Base-by-base conservation (phyloP, 2,888 invertebrate species). In the Agrotis ipsilon region DNA sequence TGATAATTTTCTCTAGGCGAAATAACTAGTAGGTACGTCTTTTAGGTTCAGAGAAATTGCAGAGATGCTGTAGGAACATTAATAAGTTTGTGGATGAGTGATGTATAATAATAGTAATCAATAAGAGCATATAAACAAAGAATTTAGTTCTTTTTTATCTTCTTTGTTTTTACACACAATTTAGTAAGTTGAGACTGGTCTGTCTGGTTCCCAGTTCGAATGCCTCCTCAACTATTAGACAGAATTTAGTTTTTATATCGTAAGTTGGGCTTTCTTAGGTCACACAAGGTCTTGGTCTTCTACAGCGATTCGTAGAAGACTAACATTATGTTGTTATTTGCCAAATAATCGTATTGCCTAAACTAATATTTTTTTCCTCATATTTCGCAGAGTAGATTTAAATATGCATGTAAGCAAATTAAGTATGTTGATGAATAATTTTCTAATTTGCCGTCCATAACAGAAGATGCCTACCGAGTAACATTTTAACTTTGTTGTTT, bases 401-500 rank as follows among this genome's bases (percentile, higher is more conserved):
- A 24, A 45, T 51, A 27, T 45, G 14, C 18, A 39, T 61, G 69
- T 60, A 45, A 59, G 48, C 48, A 57, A 67, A 67, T 60, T 57
- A 67, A 80, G 39, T 64, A 39, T 11, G 11, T 66, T 66, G 54
- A 21, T 39, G 39, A 39, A 39, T 80, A 21, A 77, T 71, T 60
- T 81, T 65, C 24, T 54, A 57, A 27, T 39, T 69, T 51, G 63
- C 21, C 43, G 59, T 72, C 46, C 51, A 52, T 65, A 9, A 32
- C 45, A 49, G 13, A n/a, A 46, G 24, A 52, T 52, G 27, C 21
- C 21, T 43, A n/a, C n/a, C n/a, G n/a, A 13, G 48, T 43, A 67
- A 43, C n/a, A 16, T 48, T 72, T 55, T 48, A 75, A 67, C 19
- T 49, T 75, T 81, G 45, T 21, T 9, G 21, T 68, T 7, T 52